Evolutionary conservation across 2,888 invertebrate genomes (phyloP).

Genomic region (Patella caerulea): DNA sequence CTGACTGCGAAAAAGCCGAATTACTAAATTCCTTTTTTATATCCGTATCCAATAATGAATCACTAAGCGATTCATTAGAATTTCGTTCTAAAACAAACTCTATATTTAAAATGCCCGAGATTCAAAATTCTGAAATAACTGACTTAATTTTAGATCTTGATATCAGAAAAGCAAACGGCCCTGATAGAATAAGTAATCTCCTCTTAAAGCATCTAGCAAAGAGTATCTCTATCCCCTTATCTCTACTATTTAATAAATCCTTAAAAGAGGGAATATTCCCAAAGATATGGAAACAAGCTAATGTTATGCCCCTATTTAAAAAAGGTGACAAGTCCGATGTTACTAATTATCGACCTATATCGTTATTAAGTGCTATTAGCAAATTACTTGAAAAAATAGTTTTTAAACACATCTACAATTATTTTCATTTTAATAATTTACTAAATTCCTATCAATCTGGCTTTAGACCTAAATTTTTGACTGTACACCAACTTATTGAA

Average conservation of each 20-base stretch:
- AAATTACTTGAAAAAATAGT: neutral
- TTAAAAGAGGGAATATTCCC: neutral
- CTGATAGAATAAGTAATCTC: neutral
- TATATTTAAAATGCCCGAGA: neutral
- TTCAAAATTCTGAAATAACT: neutral
- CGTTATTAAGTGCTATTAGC: neutral
- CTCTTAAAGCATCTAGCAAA: neutral
- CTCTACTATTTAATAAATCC: neutral
- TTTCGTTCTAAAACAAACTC: neutral
- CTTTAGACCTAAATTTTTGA: neutral
- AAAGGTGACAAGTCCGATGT: neutral
- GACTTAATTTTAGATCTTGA: neutral
- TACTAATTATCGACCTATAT: slow-evolving; percentile 1
- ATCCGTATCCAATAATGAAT: neutral
- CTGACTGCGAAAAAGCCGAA: neutral
- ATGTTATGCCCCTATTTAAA: neutral
- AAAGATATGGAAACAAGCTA: neutral
- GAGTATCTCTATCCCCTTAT: neutral
- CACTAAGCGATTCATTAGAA: neutral
- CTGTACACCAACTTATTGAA: neutral
- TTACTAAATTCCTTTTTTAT: neutral
- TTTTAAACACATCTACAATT: neutral
- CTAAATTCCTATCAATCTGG: neutral
- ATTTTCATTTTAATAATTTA: neutral
- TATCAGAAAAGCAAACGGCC: neutral